Base-by-base conservation (phyloP, 2,888 invertebrate genomes). In the Salpingus planirostris region DNA sequence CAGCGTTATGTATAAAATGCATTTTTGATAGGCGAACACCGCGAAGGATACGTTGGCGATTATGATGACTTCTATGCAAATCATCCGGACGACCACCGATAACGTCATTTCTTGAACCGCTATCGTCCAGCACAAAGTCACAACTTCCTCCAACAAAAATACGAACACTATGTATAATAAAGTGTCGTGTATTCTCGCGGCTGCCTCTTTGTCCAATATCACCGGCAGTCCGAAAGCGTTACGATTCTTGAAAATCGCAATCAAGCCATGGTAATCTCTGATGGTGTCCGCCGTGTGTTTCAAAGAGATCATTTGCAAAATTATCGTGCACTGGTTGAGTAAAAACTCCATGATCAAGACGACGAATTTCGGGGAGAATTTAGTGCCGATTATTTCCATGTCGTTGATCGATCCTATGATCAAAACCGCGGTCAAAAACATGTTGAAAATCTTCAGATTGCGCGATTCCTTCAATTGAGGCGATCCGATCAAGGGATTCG, bases 221-320 rank as follows among this genome's bases (percentile, higher is more conserved):
- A 11, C 25, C 3, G 11, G n/a, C 6, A 34, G 8, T 13, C 24
- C 29, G 13, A 18, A 34, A 15, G 15, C n/a, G 6, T 24, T 12
- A 29, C 24, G 28, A 6, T 24, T 23, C 21, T 30, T 26, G 6
- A 34, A 26, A 13, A 34, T 2, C 1, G 29, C 10, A 2, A 18
- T 31, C 13, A 35, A 13, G n/a, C 35, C 35, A 13, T 35, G 35
- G 4, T 7, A 15, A 11, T 35, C 35, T 27, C 15, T 13, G 7
- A 35, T 21, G 24, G 22, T 35, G 6, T 31, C 5, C 3, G 14
- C n/a, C 8, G 30, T 23, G 13, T 31, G 27, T 2, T 15, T 8
- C 3, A 31, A 23, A 11, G 21, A 31, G 12, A 30, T 23, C 2
- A n/a, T 13, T 13, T 35, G 30, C 15, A 27, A 14, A 6, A 27